Conservation (phyloP, 2,797 vertebrate genomes). For the Lagothrix lagotricha region DNA sequence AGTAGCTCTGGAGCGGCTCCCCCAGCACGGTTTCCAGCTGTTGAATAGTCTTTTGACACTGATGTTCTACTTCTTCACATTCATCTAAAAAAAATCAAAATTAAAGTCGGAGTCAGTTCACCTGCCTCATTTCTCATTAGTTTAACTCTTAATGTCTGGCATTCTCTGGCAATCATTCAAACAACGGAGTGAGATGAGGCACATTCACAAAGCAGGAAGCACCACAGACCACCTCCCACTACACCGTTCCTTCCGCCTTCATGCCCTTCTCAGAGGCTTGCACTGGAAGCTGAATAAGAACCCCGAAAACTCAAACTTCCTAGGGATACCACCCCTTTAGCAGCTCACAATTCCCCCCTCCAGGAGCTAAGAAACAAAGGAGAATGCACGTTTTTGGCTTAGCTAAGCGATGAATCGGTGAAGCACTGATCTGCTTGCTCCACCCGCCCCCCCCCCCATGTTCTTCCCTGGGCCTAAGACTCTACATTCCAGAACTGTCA, state of each 20-base stretch:
- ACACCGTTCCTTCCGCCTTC: background rate
- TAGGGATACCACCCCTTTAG: background rate
- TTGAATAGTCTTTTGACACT: slow-evolving; percentile 95
- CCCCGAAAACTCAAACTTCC: background rate
- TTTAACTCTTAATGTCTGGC: background rate
- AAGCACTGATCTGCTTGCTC: rapidly evolving
- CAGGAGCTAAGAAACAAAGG: background rate
- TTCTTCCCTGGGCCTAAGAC: background rate
- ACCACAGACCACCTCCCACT: rapidly evolving
- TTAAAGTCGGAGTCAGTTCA: background rate
- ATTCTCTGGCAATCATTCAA: background rate
- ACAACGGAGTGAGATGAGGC: background rate
- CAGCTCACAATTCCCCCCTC: background rate
- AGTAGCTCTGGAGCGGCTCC: slow-evolving; percentile 96
- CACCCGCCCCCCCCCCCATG: rapidly evolving
- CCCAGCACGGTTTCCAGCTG: slow-evolving; percentile 93
- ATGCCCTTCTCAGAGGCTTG: rapidly evolving
- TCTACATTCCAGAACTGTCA: too few relatives aligned
- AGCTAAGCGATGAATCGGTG: rapidly evolving
- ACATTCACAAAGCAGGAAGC: background rate
- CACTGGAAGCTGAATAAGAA: background rate
- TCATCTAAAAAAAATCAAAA: slow-evolving; percentile 88
- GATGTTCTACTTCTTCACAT: slow-evolving; percentile 95
- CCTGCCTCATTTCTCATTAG: background rate
- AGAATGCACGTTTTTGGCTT: too few relatives aligned